These are phyloP conservation scores for Hypanus sabinus DNA, from an alignment of 2,113 vertebrate species.

Conservation along the genomic window DNA sequence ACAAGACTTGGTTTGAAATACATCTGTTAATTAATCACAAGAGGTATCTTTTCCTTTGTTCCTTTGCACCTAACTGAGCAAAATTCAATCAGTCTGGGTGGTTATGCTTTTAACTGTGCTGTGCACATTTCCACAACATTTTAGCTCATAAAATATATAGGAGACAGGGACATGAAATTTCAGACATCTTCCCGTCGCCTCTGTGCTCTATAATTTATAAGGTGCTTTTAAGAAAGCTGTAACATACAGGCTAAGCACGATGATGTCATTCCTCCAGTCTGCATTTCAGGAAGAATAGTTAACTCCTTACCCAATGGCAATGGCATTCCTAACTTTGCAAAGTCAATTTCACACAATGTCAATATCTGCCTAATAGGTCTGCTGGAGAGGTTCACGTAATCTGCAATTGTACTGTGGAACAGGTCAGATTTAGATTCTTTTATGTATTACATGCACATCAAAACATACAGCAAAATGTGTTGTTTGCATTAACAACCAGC, in stretches of 20 bases:
- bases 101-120: not conserved
- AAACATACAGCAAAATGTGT: too few relatives aligned
- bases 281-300: not conserved
- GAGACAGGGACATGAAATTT: constrained; percentile 33
- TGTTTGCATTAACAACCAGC: too few relatives aligned
- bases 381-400: too few relatives aligned
- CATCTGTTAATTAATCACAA: not conserved
- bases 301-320: not conserved
- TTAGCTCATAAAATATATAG: constrained; percentile 35
- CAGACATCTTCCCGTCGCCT: constrained; percentile 32
- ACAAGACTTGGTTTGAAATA: not conserved
- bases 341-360: not conserved
- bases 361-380: too few relatives aligned
- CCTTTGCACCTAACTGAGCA: not conserved
- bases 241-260: not conserved
- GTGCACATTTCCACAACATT: constrained; percentile 22
- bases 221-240: not conserved
- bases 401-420: too few relatives aligned
- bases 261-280: constrained; percentile 13
- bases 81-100: not conserved
- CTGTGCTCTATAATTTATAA: constrained; percentile 15
- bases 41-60: not conserved
- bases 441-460: too few relatives aligned
- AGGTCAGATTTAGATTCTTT: too few relatives aligned
- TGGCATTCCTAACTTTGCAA: not conserved